Base-by-base conservation (phyloP, 2,113 vertebrate genomes). In the Herpetotheres cachinnans region DNA sequence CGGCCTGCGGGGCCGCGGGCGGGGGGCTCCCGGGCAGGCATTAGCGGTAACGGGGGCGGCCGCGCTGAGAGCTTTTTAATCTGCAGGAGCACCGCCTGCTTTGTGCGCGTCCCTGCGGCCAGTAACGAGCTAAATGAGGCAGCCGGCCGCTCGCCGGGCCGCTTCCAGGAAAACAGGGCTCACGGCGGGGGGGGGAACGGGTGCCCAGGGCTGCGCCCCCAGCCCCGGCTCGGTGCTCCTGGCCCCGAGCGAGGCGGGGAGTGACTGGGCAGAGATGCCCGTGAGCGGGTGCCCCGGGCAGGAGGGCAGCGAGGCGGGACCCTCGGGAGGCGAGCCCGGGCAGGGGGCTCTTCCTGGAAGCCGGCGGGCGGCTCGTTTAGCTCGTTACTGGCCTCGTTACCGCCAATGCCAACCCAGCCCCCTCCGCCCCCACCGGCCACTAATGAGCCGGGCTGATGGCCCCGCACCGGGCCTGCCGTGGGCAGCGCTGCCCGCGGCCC, bases 71-170 rank as follows among this genome's bases (percentile, higher is more conserved):
- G 96, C 90, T 89, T 91, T 90, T 97, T 93, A 87, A 97, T 96
- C 88, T 74, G 86, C 88, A 0, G 63, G 27, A 92, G 91, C 46
- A 42, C 27, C 70, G 14, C 72, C 78, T 38, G 87, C 69, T 82
- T 65, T 4, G 78, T 20, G 44, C 38, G 11, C 86, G 14, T 69
- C 79, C 91, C 94, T 7, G 7, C 9, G 17, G 54, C 76, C 66
- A n/a, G 77, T 96, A 96, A 95, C 59, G 32, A 96, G 96, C 92
- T 92, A 96, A 97, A 95, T 82, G 96, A 96, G 87, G 66, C 20
- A 1, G 62, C 47, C 67, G 50, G 86, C 65, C 15, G 36, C 85
- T 86, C 7, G 19, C 46, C 4, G n/a, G 47, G 85, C 79, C 56
- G n/a, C 77, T 97, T 97, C 97, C 94, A 96, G 83, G 97, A 97